Evolutionary conservation across 2,797 vertebrate species (phyloP), one percentile per base, ranked within the genome.

Genomic region (Cyprinella venusta): DNA sequence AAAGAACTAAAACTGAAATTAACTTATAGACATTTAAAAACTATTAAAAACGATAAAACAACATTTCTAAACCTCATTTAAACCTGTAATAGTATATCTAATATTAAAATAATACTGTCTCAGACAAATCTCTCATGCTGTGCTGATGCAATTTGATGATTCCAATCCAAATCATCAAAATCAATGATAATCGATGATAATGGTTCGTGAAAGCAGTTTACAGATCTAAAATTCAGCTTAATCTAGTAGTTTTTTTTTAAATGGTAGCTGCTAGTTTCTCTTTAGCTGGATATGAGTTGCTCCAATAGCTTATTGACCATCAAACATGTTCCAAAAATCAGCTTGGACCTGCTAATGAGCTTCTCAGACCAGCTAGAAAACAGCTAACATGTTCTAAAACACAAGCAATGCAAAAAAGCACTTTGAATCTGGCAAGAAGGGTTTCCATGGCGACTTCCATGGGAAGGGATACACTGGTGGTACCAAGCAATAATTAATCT

Each of bases 401-500:
- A 67, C 33, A 48, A 48, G 45, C 45, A 48, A 48, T 48, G 15
- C 5, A 16, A 16, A 48, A 6, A 16, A 15, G 40, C 76, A 65
- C 45, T n/a, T 21, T 75, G 19, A 40, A 76, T 24, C 26, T 50
- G 13, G 33, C 38, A 36, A 36, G 13, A 59, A 67, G 19, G 5
- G 48, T 83, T 83, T 52, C 65, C 82, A 71, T 71, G 42, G 67
- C 1, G 26, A 83, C 42, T 54, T 42, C n/a, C 9, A 56, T 59
- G 36, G 26, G 26, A 79, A 78, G n/a, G 15, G 61, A 77, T 65
- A 12, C 59, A 9, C 45, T 40, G 18, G 38, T 54, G 67, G 16
- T 72, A 68, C 26, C 45, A 79, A 30, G 26, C 64, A 67, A 26
- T 65, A 83, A 48, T 45, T 48, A 81, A 79, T 84, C 67, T 72